Base-by-base conservation (phyloP, 2,888 invertebrate species). In the Siphlonurus alternatus region DNA sequence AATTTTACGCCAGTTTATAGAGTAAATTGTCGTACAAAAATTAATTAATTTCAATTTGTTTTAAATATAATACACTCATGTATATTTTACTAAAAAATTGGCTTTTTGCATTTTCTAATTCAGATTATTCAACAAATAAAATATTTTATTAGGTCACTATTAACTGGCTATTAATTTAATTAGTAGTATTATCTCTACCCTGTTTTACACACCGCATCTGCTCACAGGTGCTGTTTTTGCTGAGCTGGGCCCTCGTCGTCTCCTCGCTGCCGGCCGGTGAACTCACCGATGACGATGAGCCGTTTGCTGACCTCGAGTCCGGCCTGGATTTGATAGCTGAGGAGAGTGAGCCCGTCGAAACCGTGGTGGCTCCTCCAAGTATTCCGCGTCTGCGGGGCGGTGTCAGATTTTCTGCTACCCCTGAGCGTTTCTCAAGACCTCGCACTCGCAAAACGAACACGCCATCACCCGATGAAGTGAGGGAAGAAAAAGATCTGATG, bases 401-500 rank as follows among this genome's bases (percentile, higher is more conserved):
- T 10, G 15, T 38, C 15, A 38, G 15, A 15, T 38, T 38, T 15
- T 38, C 38, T 15, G 7, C 5, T 7, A n/a, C 7, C 19, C 53
- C 53, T 10, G 53, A 51, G 53, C n/a, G 22, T 10, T 38, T 10
- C 15, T 38, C 38, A 5, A 38, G 38, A 15, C 38, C 15, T 5
- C 5, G 38, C 7, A 15, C 38, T 38, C 38, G 7, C 38, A 15
- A 38, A 5, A 38, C 38, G 38, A 38, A 5, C 38, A 38, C 38
- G 7, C 38, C 5, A 38, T n/a, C 25, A 5, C 19, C 10, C 1
- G 71, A 73, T 2, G 71, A 72, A 54, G 72, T 72, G 0, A 72
- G 77, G 59, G 73, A 74, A 25, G 74, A 80, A 53, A 76, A 79
- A 68, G 81, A 83, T 0, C 72, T 87, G 20, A 84, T 83, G 80